These are phyloP conservation scores for Nerophis lumbriciformis DNA, from an alignment of 2,113 vertebrate species.

Conservation along the genomic window DNA sequence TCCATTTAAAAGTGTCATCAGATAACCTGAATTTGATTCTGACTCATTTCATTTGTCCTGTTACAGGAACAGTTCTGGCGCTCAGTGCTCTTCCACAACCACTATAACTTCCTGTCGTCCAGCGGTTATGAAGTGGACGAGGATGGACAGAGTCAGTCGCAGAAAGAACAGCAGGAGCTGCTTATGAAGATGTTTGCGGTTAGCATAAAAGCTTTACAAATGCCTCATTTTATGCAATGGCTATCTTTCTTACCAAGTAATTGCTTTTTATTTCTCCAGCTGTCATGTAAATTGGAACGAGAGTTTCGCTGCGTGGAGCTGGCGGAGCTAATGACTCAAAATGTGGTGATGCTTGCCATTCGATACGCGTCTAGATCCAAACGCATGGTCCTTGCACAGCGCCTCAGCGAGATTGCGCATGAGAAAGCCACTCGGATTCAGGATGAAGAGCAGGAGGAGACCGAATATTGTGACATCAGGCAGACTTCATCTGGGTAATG, in stretches of 20 bases:
- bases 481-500: slow-evolving; percentile 66
- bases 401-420: slow-evolving; percentile 82
- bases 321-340: slow-evolving; percentile 86
- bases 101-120: slow-evolving; percentile 81
- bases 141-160: slow-evolving; percentile 67
- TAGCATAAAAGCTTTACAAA: slow-evolving; percentile 52
- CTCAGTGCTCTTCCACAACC: slow-evolving; percentile 83
- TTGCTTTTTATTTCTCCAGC: slow-evolving; percentile 58
- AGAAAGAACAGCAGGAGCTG: slow-evolving; percentile 90
- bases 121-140: slow-evolving; percentile 84
- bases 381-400: slow-evolving; percentile 82
- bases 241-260: neutral
- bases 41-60: neutral
- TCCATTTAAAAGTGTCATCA: too few relatives aligned
- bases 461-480: slow-evolving; percentile 59
- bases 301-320: slow-evolving; percentile 93
- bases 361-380: slow-evolving; percentile 89
- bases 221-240: neutral
- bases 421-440: slow-evolving; percentile 77
- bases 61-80: slow-evolving; percentile 92
- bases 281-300: slow-evolving; percentile 90
- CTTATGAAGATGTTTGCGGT: slow-evolving; percentile 98
- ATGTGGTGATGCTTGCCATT: slow-evolving; percentile 82
- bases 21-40: too few relatives aligned
- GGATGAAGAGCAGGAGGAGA: slow-evolving; percentile 54